Conservation (phyloP, 2,888 invertebrate species). For the Tetrapedia diversipes region DNA sequence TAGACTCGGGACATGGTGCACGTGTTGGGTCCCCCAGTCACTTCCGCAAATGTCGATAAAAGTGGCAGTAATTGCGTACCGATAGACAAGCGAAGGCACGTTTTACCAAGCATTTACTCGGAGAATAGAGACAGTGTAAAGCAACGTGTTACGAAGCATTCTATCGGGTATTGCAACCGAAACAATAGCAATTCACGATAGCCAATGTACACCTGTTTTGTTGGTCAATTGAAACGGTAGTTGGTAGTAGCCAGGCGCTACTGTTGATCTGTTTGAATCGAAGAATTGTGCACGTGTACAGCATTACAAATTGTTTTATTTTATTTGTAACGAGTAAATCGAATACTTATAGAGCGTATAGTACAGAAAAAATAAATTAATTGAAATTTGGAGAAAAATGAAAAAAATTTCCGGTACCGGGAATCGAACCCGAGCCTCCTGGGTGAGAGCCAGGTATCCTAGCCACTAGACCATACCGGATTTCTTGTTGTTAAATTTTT, state of each 20-base stretch:
- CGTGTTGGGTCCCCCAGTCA: constrained; percentile 30
- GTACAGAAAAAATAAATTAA: not conserved
- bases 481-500: no score
- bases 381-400: not conserved
- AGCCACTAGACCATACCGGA: constrained; percentile 56
- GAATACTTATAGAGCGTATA: not conserved
- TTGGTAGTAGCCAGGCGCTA: no score
- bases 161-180: not conserved
- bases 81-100: constrained; percentile 28
- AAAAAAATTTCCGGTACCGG: constrained; percentile 25
- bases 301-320: no score
- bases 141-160: not conserved
- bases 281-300: no score
- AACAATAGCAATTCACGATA: constrained; percentile 2
- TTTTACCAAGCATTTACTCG: constrained; percentile 8
- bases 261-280: not conserved
- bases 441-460: constrained; percentile 86
- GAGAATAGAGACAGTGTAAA: constrained; percentile 18
- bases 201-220: constrained; percentile 5
- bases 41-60: constrained; percentile 57
- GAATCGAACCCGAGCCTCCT: constrained; percentile 83
- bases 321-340: not conserved
- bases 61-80: constrained; percentile 55
- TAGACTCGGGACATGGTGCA: constrained; percentile 36
- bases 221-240: no score